Base-by-base conservation (phyloP, 2,113 vertebrate species). In the Python bivittatus region DNA sequence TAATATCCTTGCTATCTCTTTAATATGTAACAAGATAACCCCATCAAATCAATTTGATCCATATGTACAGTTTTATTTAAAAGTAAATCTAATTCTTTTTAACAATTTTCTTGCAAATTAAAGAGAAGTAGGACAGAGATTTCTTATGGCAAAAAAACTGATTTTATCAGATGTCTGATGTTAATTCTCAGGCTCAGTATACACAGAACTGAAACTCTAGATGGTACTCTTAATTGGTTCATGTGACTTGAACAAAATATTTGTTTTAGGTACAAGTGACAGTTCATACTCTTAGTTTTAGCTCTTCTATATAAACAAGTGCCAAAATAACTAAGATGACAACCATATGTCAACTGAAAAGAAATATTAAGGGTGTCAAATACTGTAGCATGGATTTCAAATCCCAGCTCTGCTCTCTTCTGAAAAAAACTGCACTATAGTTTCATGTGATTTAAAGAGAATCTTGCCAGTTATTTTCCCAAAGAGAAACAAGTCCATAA, bases 261-360 rank as follows among this genome's bases (percentile, higher is more conserved):
- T 94, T 94, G 95, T 86, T 90, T 88, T 61, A 96, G 90, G 84
- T 89, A 88, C 92, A 87, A 86, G 68, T 91, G 92, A 92, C 88
- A 95, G 88, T 90, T 95, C 92, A 92, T 92, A 93, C 93, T 95
- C 44, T 94, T 95, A 92, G 64, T 72, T 94, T 93, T 54, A 64
- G 91, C 89, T 90, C 88, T 44, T 87, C 92, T 92, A 92, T 95
- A 95, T 91, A 91, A 90, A 91, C 91, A 79, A 53, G 92, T 93
- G 88, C 91, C 92, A 97, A 60, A 84, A 96, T 94, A 54, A 54
- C 92, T 91, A 96, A 87, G 92, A 96, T n/a, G 84, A 89, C 93
- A 96, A 22, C 56, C 60, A 94, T 92, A 90, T 88, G 87, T 86
- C 86, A 3, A 2, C 0, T 92, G 92, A 48, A 84, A 92, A 93